phyloP scores from a whole-genome alignment of 2,113 vertebrate species.

The Corythornis cristatus region DNA sequence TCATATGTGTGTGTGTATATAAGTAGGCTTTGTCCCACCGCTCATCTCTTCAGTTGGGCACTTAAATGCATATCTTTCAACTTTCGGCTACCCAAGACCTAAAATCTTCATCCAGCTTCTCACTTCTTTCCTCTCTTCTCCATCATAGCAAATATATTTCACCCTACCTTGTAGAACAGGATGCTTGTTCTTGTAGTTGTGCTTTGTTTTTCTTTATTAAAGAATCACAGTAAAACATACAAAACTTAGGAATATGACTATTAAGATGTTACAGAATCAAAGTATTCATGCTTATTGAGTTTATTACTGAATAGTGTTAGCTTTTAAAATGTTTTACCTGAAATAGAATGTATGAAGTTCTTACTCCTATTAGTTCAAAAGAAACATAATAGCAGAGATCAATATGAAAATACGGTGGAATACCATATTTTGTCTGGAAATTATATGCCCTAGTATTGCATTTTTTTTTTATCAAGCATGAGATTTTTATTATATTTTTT shows the following conservation, averaged over 20 bases:
- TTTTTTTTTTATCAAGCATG: not conserved
- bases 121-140: not conserved
- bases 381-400: not conserved
- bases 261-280: not conserved
- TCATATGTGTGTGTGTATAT: not conserved
- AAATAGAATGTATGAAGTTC: not conserved
- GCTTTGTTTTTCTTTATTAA: not conserved
- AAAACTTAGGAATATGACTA: not conserved
- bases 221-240: not conserved
- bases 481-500: constrained; percentile 41
- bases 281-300: not conserved
- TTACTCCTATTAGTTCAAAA: constrained; percentile 26
- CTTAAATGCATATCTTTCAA: not conserved
- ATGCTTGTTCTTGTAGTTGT: not conserved
- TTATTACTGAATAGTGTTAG: not conserved
- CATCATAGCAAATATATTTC: not conserved
- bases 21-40: not conserved
- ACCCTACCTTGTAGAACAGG: not conserved
- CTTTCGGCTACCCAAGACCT: constrained; percentile 7
- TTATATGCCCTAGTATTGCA: not conserved
- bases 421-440: constrained; percentile 20
- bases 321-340: constrained; percentile 25
- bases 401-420: not conserved
- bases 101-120: not conserved
- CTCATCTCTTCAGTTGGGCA: rapidly evolving